Evolutionary conservation across 2,797 vertebrate genomes (phyloP).

Genomic region (Acrossocheilus wenchowensis): DNA sequence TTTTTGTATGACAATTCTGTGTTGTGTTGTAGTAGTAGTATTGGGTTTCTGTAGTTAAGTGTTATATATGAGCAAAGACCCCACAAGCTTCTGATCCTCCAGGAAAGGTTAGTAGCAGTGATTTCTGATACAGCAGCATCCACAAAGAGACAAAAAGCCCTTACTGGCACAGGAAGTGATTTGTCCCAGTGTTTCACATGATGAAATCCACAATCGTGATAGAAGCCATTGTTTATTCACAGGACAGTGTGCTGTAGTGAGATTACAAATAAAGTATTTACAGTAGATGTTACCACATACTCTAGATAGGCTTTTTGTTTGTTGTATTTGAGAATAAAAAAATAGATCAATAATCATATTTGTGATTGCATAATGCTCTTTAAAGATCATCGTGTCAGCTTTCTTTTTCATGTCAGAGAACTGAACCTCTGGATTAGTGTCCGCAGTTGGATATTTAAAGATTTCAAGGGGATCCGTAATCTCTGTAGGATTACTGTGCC

Average conservation of each 20-base stretch:
- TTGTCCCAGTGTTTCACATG: constrained; percentile 14
- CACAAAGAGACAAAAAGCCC: not conserved
- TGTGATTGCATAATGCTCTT: constrained; percentile 7
- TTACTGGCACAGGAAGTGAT: constrained; percentile 25
- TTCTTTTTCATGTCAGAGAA: not conserved
- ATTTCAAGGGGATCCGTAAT: constrained; percentile 21
- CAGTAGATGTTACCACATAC: not conserved
- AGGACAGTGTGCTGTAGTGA: not conserved
- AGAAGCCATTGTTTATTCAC: constrained; percentile 31
- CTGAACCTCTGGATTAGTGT: constrained; percentile 2
- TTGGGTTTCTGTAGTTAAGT: not conserved
- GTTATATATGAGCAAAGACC: not conserved
- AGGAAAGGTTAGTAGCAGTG: not conserved
- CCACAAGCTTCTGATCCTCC: not conserved
- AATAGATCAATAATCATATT: not conserved
- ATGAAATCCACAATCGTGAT: constrained; percentile 6
- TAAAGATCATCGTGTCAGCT: constrained; percentile 2
- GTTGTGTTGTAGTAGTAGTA: not conserved
- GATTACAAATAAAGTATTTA: constrained; percentile 25
- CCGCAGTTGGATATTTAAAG: not conserved
- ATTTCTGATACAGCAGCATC: not conserved
- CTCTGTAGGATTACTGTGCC: constrained; percentile 12
- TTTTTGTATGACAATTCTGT: not conserved
- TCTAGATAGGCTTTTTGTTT: not conserved
- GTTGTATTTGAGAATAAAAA: not conserved